Evolutionary conservation across 2,113 vertebrate species (phyloP).

Genomic region (Sarotherodon lohbergeri): DNA sequence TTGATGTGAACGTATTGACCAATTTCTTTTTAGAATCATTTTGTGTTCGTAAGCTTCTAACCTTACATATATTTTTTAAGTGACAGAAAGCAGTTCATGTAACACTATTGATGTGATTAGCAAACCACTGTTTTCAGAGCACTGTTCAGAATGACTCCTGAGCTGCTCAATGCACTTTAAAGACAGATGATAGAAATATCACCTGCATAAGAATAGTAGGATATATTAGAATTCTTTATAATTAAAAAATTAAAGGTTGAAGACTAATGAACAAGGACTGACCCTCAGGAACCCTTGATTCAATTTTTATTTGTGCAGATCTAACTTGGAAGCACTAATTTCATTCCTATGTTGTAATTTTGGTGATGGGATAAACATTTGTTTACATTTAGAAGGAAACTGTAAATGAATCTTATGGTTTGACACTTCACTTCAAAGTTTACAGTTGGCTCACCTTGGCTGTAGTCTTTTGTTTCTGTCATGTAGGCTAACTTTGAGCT

Average conservation of each 20-base stretch:
- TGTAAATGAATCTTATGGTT: neutral
- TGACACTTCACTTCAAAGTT: neutral
- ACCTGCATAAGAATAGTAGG: neutral
- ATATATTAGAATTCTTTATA: neutral
- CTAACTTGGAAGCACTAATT: neutral
- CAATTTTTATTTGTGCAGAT: neutral
- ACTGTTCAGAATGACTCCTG: neutral
- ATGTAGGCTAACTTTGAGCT: neutral
- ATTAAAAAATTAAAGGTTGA: neutral
- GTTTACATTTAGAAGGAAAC: neutral
- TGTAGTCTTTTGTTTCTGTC: constrained; percentile 1
- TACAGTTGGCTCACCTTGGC: constrained; percentile 1
- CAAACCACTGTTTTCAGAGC: neutral
- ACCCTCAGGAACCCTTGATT: neutral
- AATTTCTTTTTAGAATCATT: neutral
- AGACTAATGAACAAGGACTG: neutral
- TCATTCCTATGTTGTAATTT: neutral
- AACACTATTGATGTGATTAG: neutral
- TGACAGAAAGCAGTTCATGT: neutral
- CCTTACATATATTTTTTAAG: neutral
- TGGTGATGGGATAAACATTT: neutral
- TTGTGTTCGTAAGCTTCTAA: neutral
- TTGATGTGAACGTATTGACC: accelerated
- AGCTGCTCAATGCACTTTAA: neutral
- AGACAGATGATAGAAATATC: neutral